Evolutionary conservation across 2,888 invertebrate genomes (phyloP).

Genomic region (Ischnus inquisitorius): DNA sequence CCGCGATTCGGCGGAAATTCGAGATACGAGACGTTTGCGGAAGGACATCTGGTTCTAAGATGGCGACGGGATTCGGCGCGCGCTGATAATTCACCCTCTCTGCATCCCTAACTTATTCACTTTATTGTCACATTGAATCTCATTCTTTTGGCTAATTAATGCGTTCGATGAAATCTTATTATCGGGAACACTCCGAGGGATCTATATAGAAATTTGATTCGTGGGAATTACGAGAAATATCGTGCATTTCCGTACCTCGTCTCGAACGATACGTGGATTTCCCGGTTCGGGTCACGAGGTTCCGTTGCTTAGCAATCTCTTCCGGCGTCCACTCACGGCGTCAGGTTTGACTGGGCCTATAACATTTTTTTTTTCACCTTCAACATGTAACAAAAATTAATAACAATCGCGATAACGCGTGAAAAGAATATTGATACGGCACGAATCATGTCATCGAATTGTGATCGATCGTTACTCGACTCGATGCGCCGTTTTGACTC

Average conservation of each 20-base stretch:
- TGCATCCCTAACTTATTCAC: not conserved
- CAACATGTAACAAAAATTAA: not conserved
- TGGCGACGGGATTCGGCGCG: conserved; percentile 24
- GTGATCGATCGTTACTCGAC: not conserved
- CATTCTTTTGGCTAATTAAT: not conserved
- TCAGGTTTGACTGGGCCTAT: not conserved
- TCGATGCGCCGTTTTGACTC: not conserved
- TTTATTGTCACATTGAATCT: not conserved
- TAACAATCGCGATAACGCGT: not conserved
- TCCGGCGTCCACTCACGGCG: not conserved
- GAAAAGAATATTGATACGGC: not conserved
- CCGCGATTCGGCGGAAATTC: not conserved
- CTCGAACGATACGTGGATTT: conserved; percentile 11
- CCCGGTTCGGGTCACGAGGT: not conserved
- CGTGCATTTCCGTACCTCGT: not conserved
- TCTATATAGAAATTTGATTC: not conserved
- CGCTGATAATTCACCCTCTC: conserved; percentile 15
- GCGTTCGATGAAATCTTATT: not conserved
- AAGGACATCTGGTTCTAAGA: conserved; percentile 13
- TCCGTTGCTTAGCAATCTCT: conserved; percentile 42
- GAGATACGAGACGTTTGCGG: not conserved
- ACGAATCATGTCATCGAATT: not conserved
- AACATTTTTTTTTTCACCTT: conserved; percentile 1
- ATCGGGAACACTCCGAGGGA: not conserved
- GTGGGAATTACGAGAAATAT: not conserved